Base-by-base conservation (phyloP, 2,797 vertebrate species). In the Protonibea diacanthus region DNA sequence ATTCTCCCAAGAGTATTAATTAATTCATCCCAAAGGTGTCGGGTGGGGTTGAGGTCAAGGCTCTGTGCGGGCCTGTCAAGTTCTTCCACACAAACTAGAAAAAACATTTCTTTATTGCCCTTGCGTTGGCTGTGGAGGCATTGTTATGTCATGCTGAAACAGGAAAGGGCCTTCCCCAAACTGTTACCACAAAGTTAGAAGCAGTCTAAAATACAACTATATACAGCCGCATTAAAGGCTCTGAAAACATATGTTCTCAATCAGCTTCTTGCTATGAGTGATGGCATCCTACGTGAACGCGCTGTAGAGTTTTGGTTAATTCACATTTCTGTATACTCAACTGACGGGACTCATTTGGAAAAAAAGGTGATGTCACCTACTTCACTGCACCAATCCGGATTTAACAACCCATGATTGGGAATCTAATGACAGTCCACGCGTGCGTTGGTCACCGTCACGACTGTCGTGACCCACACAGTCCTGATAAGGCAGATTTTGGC, bases 151-250 rank as follows among this genome's bases (percentile, higher is more conserved):
- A 21, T 29, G 59, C 20, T 20, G 11, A 56, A 47, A 57, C 42
- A 74, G 64, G 58, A 62, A 73, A n/a, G 17, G 8, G 1, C 48
- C 5, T 15, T 58, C 53, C 53, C 20, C 6, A 64, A 44, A 78
- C 49, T 4, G 17, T 4, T 18, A 27, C 33, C 55, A 21, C 55
- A 47, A 27, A 78, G 48, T 53, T 17, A 20, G 48, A 44, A 9
- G 18, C 18, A 6, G 66, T 25, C 33, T 29, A 38, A 74, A 75
- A 72, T n/a, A 60, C 42, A 6, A 66, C 55, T 17, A 14, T 21
- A 38, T 1, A 9, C 33, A 21, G 63, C 20, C 17, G 61, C 18
- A 8, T 67, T 56, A 29, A 65, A 73, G 21, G 40, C 72, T 21
- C 29, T 23, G 55, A 59, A 42, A 67, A 29, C 55, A 64, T 2